Conservation (phyloP, 2,113 vertebrate species). For the Probosciger aterrimus region DNA sequence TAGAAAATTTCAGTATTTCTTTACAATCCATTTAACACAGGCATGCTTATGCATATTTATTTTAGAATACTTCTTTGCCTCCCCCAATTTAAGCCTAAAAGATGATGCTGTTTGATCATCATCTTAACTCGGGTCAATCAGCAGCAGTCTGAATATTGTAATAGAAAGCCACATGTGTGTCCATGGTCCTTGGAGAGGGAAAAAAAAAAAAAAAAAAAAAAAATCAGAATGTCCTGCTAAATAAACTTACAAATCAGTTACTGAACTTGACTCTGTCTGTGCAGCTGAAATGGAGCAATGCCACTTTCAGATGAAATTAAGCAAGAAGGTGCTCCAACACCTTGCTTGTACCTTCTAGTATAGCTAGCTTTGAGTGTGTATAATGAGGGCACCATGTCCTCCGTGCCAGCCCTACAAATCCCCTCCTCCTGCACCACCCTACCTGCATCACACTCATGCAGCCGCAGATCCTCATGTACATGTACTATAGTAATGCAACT, state of each 20-base stretch:
- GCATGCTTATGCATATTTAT: neutral
- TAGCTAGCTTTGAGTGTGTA: neutral
- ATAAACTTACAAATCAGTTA: neutral
- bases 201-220: neutral
- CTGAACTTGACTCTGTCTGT: neutral
- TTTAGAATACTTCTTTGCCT: neutral
- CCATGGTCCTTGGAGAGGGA: neutral
- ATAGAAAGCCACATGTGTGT: neutral
- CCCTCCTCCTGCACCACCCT: neutral
- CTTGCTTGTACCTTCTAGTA: neutral
- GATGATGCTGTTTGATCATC: neutral
- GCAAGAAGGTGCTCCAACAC: neutral
- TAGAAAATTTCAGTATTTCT: neutral
- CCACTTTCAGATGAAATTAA: neutral
- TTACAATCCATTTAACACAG: neutral
- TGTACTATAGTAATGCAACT: rapidly evolving
- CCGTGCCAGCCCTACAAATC: neutral
- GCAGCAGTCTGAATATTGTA: neutral
- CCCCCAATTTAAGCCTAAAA: neutral
- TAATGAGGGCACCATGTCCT: rapidly evolving
- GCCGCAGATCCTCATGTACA: neutral
- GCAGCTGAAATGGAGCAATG: neutral
- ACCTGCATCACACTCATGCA: neutral
- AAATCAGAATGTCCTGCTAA: neutral
- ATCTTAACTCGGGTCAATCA: neutral